Evolutionary conservation across 2,888 invertebrate genomes (phyloP).

Genomic region (Drosophila rubida): DNA sequence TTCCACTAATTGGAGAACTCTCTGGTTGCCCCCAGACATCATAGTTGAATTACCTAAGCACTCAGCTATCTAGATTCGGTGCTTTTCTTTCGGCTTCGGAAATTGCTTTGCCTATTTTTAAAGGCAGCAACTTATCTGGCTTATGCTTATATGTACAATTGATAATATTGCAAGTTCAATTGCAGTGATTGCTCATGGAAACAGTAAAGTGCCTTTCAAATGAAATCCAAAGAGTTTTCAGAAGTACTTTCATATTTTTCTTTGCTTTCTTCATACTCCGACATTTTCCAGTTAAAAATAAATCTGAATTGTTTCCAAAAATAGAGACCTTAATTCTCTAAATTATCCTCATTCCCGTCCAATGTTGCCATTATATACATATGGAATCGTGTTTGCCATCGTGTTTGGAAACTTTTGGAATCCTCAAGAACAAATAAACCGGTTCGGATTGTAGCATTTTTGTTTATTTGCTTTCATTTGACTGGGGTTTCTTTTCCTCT

Average conservation of each 20-base stretch:
- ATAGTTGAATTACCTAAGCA: not conserved
- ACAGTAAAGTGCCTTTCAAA: not conserved
- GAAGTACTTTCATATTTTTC: too few relatives aligned
- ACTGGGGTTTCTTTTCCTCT: not conserved
- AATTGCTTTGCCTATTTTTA: not conserved
- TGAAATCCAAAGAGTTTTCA: not conserved
- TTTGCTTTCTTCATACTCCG: too few relatives aligned
- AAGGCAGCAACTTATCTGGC: not conserved
- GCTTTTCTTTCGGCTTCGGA: not conserved
- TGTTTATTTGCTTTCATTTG: not conserved
- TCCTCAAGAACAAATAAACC: not conserved
- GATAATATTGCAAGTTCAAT: not conserved
- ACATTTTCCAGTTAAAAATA: too few relatives aligned
- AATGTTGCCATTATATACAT: not conserved
- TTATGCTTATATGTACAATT: not conserved
- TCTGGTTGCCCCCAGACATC: not conserved
- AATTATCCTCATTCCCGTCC: too few relatives aligned
- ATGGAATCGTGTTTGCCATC: not conserved
- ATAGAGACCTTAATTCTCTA: too few relatives aligned
- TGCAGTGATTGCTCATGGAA: not conserved
- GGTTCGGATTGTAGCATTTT: not conserved
- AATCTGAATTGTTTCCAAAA: too few relatives aligned
- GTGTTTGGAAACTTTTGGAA: not conserved
- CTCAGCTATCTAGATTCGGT: not conserved
- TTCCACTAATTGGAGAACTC: not conserved